phyloP scores from a whole-genome alignment of 2,113 vertebrate genomes.

The Caretta caretta region DNA sequence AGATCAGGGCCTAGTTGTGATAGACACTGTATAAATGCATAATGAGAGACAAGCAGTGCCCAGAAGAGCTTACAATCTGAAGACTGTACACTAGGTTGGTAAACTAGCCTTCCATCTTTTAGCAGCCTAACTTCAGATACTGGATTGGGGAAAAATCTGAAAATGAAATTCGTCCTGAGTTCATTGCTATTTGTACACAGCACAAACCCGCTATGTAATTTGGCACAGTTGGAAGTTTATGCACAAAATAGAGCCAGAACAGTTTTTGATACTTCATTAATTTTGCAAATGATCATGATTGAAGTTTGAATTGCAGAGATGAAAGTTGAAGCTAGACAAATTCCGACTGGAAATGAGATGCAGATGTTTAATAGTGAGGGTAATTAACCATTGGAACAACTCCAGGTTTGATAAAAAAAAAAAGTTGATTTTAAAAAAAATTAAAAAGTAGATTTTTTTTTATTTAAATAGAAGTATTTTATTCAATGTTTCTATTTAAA shows the following conservation, averaged over 20 bases:
- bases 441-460: too few species aligned
- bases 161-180: not conserved
- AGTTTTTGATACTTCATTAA: not conserved
- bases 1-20: not conserved
- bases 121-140: not conserved
- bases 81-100: accelerated
- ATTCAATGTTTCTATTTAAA: too few species aligned
- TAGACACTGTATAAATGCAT: not conserved
- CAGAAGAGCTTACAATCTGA: not conserved
- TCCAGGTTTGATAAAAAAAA: too few species aligned
- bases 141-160: not conserved
- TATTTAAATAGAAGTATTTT: too few species aligned
- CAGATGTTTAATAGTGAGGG: not conserved
- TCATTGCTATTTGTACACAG: not conserved
- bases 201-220: not conserved
- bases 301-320: not conserved
- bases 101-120: not conserved
- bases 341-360: not conserved
- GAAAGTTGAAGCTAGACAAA: not conserved
- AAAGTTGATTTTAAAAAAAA: too few species aligned
- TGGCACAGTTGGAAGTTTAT: not conserved
- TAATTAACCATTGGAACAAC: too few species aligned
- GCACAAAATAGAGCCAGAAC: not conserved
- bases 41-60: not conserved
- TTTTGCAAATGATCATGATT: not conserved